Conservation (phyloP, 1,140 invertebrate genomes). For the Penaeus indicus region DNA sequence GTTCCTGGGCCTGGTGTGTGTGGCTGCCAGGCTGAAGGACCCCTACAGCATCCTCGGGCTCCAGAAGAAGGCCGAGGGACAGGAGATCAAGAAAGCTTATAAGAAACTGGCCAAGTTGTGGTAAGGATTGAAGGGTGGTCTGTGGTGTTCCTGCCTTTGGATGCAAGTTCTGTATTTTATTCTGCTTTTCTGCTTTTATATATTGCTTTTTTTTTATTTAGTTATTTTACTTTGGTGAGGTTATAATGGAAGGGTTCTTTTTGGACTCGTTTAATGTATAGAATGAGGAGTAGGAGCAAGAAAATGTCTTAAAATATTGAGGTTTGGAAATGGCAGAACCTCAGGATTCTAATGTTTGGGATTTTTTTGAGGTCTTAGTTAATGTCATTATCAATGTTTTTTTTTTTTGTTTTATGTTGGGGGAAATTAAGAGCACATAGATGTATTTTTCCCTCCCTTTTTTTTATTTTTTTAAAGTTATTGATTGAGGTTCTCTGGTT, state of each 20-base stretch:
- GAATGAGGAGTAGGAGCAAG: neutral
- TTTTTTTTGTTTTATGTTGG: too few species aligned
- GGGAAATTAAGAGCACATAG: too few species aligned
- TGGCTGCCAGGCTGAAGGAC: conserved; percentile 61
- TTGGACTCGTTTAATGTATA: neutral
- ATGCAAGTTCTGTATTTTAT: neutral
- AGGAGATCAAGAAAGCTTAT: conserved; percentile 65
- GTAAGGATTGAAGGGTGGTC: conserved; percentile 31
- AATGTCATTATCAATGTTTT: too few species aligned
- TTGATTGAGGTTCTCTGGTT: neutral
- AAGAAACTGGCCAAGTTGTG: conserved; percentile 65
- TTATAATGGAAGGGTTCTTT: neutral
- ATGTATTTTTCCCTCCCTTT: too few species aligned
- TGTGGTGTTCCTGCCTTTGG: neutral
- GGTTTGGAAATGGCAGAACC: too few species aligned
- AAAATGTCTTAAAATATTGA: neutral
- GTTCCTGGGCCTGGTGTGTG: conserved; percentile 1
- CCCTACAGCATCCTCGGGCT: conserved; percentile 63
- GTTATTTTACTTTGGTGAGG: neutral
- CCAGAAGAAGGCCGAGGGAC: conserved; percentile 46
- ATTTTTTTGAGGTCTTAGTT: too few species aligned
- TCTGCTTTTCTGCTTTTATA: too few species aligned
- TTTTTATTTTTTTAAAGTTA: neutral
- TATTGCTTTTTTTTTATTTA: too few species aligned
- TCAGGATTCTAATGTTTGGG: too few species aligned